phyloP scores from a whole-genome alignment of 2,113 vertebrate genomes.

The Oriolus oriolus region DNA sequence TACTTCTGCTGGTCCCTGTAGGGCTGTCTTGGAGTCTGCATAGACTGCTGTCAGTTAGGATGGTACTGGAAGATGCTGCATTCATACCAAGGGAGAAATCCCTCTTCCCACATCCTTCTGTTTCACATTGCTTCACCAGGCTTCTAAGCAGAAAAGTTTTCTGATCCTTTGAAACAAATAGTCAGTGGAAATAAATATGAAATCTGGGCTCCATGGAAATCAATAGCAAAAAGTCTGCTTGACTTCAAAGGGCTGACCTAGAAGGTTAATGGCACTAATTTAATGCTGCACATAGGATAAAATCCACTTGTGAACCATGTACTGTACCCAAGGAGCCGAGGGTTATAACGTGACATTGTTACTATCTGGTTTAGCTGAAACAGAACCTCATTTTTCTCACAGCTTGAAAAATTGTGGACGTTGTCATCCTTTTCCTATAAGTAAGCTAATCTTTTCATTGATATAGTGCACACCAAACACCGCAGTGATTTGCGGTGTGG shows the following conservation, averaged over 20 bases:
- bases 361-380: slow-evolving; percentile 9
- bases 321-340: background rate
- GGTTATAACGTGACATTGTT: background rate
- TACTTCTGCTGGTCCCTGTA: background rate
- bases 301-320: background rate
- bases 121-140: background rate
- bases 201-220: slow-evolving; percentile 11
- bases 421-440: slow-evolving; percentile 57
- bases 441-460: slow-evolving; percentile 54
- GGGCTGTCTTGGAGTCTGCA: background rate
- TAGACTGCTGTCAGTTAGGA: background rate
- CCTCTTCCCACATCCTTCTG: background rate
- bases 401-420: slow-evolving; percentile 5
- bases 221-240: slow-evolving; percentile 26
- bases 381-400: slow-evolving; percentile 45
- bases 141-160: background rate
- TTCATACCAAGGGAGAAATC: background rate
- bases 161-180: slow-evolving; percentile 6
- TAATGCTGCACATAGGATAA: slow-evolving; percentile 6
- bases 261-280: slow-evolving; percentile 35
- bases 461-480: slow-evolving; percentile 43
- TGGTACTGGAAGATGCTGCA: background rate
- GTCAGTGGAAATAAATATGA: slow-evolving; percentile 26
- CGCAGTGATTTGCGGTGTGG: slow-evolving; percentile 37
- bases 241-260: slow-evolving; percentile 36